phyloP scores from a whole-genome alignment of 2,888 invertebrate genomes.

The Phymatocera aterrima region DNA sequence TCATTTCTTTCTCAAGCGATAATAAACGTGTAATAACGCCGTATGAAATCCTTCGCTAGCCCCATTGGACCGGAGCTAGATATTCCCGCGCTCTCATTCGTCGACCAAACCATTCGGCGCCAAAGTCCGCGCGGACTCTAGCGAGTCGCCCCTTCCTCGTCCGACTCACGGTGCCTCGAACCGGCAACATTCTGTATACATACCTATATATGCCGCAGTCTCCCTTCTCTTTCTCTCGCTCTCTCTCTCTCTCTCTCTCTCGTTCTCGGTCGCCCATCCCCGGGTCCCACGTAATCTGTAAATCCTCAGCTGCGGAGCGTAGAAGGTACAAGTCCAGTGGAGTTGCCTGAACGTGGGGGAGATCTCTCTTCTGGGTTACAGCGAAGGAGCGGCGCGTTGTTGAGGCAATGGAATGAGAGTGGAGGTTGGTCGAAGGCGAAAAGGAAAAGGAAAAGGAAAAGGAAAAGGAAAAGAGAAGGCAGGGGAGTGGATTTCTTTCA shows the following conservation, averaged over 20 bases:
- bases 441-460: conserved; percentile 34
- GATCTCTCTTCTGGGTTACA: conserved; percentile 48
- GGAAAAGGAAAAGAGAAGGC: conserved; percentile 33
- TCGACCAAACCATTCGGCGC: conserved; percentile 46
- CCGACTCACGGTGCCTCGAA: conserved; percentile 38
- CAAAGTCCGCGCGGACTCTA: conserved; percentile 60
- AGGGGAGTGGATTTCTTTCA: conserved; percentile 66
- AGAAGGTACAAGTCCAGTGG: conserved; percentile 71
- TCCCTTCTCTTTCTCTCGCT: conserved; percentile 48
- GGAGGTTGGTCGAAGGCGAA: conserved; percentile 34
- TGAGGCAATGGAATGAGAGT: conserved; percentile 38
- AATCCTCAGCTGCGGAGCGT: conserved; percentile 69
- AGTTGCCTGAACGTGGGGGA: conserved; percentile 68
- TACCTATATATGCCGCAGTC: conserved; percentile 23
- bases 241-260: conserved; percentile 48
- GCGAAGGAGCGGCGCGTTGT: conserved; percentile 49
- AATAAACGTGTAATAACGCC: conserved; percentile 67
- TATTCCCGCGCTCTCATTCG: conserved; percentile 56
- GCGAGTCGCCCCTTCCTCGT: conserved; percentile 32
- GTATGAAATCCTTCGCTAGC: conserved; percentile 32
- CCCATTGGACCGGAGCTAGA: conserved; percentile 59
- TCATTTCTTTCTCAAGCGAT: conserved; percentile 70
- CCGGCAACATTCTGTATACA: conserved; percentile 37
- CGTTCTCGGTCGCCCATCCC: conserved; percentile 29
- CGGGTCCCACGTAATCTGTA: conserved; percentile 70